phyloP scores from a whole-genome alignment of 2,888 invertebrate species.

The Mycogona germanica region DNA sequence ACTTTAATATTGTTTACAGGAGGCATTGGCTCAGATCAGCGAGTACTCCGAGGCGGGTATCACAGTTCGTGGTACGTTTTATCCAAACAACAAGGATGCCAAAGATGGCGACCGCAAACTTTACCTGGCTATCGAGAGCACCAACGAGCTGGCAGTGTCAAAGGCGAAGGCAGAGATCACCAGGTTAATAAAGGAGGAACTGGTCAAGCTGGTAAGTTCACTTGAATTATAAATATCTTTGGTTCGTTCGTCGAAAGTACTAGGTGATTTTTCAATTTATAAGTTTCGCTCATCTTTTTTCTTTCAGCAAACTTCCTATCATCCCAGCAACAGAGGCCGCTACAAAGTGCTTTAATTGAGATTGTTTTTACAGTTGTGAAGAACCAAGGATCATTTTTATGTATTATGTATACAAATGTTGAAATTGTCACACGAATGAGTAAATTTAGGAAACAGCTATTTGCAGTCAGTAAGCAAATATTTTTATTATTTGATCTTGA shows the following conservation, averaged over 20 bases:
- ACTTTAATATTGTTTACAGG: constrained; percentile 44
- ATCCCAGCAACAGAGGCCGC: constrained; percentile 62
- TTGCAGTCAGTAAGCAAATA: too few relatives aligned
- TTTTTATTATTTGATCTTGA: too few relatives aligned
- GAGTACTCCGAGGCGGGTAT: constrained; percentile 99
- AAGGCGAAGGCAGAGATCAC: constrained; percentile 97
- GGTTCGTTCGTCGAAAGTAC: background rate
- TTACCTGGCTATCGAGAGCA: constrained; percentile 97
- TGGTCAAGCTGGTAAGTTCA: constrained; percentile 55
- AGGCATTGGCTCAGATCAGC: constrained; percentile 93
- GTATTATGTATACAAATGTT: too few relatives aligned
- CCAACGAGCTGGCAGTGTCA: constrained; percentile 81
- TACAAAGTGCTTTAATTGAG: constrained; percentile 78
- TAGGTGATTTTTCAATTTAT: background rate
- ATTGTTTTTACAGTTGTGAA: too few relatives aligned
- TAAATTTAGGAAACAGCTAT: too few relatives aligned
- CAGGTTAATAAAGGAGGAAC: constrained; percentile 92
- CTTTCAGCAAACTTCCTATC: constrained; percentile 38
- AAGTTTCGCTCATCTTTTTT: constrained; percentile 6
- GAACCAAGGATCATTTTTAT: too few relatives aligned
- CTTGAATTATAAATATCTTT: background rate
- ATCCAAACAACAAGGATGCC: constrained; percentile 75
- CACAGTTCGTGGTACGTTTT: constrained; percentile 90
- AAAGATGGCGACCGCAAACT: constrained; percentile 90
- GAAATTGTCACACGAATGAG: too few relatives aligned